Percentiles rank a stretch among this genome's conserved stretches.
phyloP scores from a whole-genome alignment of 2,888 invertebrate species.

The Gastrophysa polygoni region DNA sequence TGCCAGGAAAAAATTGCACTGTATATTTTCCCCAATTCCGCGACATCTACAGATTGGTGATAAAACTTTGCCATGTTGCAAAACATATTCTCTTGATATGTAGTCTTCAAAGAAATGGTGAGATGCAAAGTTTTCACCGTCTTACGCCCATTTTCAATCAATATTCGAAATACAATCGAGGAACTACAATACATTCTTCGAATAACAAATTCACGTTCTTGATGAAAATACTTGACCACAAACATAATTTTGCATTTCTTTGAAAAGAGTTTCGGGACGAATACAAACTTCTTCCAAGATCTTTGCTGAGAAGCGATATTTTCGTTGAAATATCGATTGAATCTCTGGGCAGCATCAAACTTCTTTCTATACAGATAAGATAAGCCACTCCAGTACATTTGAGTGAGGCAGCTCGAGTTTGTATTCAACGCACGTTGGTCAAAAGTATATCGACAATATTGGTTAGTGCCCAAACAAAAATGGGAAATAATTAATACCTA shows the following conservation, averaged over 20 bases:
- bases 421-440: constrained; percentile 10
- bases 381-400: background rate
- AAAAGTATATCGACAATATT: background rate
- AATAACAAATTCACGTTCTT: too few relatives aligned
- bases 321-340: constrained; percentile 16
- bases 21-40: constrained; percentile 8
- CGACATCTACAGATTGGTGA: constrained; percentile 23
- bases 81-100: constrained; percentile 25
- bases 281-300: too few relatives aligned
- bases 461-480: background rate
- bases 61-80: constrained; percentile 22
- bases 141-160: constrained; percentile 15
- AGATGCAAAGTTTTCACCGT: constrained; percentile 24
- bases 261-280: too few relatives aligned
- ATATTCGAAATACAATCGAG: constrained; percentile 7
- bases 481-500: background rate
- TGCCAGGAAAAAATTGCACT: constrained; percentile 3
- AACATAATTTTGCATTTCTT: too few relatives aligned
- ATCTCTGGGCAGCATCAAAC: background rate
- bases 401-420: constrained; percentile 26
- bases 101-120: constrained; percentile 27
- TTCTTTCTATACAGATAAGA: constrained; percentile 11
- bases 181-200: background rate
- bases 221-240: background rate
- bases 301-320: background rate